Conservation (phyloP, 1,140 invertebrate genomes). For the Pentalonia nigronervosa region DNA sequence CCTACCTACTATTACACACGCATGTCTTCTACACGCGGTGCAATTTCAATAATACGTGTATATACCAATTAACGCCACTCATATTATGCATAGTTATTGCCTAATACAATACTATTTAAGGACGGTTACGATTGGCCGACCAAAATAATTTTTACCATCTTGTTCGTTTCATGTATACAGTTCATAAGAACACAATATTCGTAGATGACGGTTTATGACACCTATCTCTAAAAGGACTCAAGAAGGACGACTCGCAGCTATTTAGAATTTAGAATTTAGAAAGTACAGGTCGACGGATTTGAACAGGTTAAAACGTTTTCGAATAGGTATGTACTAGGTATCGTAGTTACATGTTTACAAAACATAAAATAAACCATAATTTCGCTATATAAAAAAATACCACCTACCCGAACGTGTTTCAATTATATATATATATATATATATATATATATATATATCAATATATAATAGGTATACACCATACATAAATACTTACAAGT, state of each 20-base stretch:
- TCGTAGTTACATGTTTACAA: not conserved
- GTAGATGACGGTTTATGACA: not conserved
- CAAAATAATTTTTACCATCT: not conserved
- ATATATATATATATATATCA: not conserved
- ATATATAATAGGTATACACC: not conserved
- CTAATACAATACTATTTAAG: not conserved
- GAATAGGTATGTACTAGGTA: not conserved
- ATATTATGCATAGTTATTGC: not conserved
- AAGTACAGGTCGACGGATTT: not conserved
- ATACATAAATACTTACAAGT: constrained; percentile 13
- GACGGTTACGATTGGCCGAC: not conserved
- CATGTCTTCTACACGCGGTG: not conserved
- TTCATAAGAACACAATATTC: not conserved
- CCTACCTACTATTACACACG: not conserved
- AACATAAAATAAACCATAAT: not conserved
- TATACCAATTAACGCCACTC: not conserved
- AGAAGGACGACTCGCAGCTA: constrained; percentile 1
- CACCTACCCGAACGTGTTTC: not conserved
- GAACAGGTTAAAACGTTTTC: not conserved
- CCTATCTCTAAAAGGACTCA: not conserved
- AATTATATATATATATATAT: not conserved
- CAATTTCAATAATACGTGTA: not conserved
- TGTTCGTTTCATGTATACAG: not conserved
- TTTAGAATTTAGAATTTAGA: constrained; percentile 18
- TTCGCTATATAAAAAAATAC: not conserved